Evolutionary conservation across 2,888 invertebrate species (phyloP).

Genomic region (Diogma glabrata): DNA sequence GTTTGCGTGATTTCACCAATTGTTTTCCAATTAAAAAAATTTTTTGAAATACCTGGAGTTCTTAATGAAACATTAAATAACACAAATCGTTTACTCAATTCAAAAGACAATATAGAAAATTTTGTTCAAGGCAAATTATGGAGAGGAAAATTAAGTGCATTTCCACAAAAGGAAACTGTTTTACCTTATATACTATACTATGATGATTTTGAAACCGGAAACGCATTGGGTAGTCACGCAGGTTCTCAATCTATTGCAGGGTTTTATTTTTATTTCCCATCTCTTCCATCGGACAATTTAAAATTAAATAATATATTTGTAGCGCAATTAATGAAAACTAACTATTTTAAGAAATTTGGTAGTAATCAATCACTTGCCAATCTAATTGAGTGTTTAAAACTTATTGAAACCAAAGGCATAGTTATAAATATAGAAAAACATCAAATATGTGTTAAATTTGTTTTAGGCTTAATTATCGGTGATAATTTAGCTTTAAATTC

Average conservation of each 20-base stretch:
- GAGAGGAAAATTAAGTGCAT: not conserved
- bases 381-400: too few relatives aligned
- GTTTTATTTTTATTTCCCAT: not conserved
- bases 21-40: not conserved
- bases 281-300: not conserved
- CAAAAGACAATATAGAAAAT: not conserved
- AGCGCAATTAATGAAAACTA: too few relatives aligned
- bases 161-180: not conserved
- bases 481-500: too few relatives aligned
- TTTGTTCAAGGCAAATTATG: not conserved
- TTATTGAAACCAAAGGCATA: too few relatives aligned
- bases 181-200: not conserved
- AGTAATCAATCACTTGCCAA: too few relatives aligned
- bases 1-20: not conserved
- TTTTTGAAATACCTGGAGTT: not conserved
- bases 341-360: too few relatives aligned
- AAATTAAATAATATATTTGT: not conserved
- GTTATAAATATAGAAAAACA: too few relatives aligned
- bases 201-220: constrained; percentile 1
- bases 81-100: not conserved
- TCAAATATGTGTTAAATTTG: too few relatives aligned
- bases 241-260: not conserved
- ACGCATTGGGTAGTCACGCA: not conserved
- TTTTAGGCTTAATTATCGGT: too few relatives aligned
- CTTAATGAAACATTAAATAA: not conserved